Conservation (phyloP, 35 echinoderm and acorn worm species). For the Diadema setosum region DNA sequence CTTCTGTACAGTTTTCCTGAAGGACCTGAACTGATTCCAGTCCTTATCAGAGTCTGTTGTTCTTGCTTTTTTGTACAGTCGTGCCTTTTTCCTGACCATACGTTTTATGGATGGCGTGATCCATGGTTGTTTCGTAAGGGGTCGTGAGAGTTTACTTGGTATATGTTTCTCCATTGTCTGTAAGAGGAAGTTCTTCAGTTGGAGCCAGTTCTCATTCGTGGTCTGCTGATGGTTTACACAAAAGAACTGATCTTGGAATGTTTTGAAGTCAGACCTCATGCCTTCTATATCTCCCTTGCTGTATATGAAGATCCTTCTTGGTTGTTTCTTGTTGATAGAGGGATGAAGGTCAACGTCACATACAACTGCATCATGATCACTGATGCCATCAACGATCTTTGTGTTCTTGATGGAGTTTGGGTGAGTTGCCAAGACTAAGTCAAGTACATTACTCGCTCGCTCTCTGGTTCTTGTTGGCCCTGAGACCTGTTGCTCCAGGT, state of each 20-base stretch:
- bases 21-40: constrained; percentile 31
- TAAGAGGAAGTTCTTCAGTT: background rate
- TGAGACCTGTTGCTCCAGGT: constrained; percentile 32
- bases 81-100: constrained; percentile 35
- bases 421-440: constrained; percentile 15
- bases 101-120: constrained; percentile 25
- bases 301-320: constrained; percentile 39
- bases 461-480: constrained; percentile 47
- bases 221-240: background rate
- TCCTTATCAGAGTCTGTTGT: background rate
- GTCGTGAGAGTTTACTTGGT: background rate
- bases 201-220: constrained; percentile 37
- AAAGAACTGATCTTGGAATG: constrained; percentile 25
- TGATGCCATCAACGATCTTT: constrained; percentile 25
- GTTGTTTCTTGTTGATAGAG: background rate
- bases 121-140: constrained; percentile 2
- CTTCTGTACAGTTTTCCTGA: constrained; percentile 34
- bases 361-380: constrained; percentile 38
- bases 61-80: constrained; percentile 47
- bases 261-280: constrained; percentile 1
- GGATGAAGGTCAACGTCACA: background rate
- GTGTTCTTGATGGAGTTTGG: background rate
- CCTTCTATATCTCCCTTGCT: constrained; percentile 5
- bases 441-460: constrained; percentile 19
- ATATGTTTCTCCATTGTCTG: constrained; percentile 14